Base-by-base conservation (phyloP, 2,797 vertebrate genomes). In the Mus spretus region DNA sequence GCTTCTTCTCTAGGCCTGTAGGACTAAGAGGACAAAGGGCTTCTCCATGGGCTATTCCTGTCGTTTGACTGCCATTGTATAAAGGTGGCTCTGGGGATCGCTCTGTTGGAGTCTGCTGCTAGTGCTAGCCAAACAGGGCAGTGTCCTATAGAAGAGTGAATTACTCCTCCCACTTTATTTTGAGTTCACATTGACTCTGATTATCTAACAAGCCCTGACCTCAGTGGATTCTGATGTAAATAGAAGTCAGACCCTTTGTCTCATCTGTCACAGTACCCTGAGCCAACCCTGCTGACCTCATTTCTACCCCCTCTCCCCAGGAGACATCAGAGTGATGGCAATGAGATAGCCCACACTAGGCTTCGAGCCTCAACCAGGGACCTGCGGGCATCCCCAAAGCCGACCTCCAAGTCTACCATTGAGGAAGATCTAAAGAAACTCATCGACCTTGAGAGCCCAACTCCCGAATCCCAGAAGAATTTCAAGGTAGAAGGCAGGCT, bases 391-490 rank as follows among this genome's bases (percentile, higher is more conserved):
- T 99, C 99, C 6, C 99, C 99, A 0, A 99, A 99, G 97, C 98
- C 99, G 83, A 95, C 98, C 17, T 98, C 99, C 90, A 99, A 99
- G 97, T 99, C 99, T 98, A 99, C 99, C 17, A 98, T 99, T 31
- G 99, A 99, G 96, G 99, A 99, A 97, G 99, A 99, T 82, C 98
- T 99, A 81, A 99, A 99, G 99, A 99, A 99, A 96, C 98, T 99
- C 97, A 99, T 99, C 74, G 99, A 99, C 91, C 99, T 99, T 57
- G 99, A 99, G 98, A 99, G 99, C 97, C 99, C 99, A 96, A 99
- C 99, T 24, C 98, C 99, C 0, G 98, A 99, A 57, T 98, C 99
- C 72, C 98, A 98, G 96, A 99, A 99, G 96, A 98, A 99, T 96
- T 99, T 99, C 95, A 99, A 99, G 99, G 99, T 99, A 98, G 34